These are phyloP conservation scores for Didymodactylos carnosus DNA, from an alignment of 2,888 invertebrate species.

Conservation along the genomic window DNA sequence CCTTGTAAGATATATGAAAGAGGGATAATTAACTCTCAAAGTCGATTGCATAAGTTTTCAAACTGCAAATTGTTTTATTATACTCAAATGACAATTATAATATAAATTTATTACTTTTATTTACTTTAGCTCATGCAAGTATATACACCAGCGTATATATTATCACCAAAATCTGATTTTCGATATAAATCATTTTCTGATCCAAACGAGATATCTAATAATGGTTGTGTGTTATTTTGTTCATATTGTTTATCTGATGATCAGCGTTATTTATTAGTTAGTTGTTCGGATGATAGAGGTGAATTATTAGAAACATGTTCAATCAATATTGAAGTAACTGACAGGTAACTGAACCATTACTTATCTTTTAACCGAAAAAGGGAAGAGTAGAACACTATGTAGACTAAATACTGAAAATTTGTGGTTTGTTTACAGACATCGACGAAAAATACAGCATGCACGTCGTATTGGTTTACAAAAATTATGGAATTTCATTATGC, in stretches of 20 bases:
- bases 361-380: too few relatives aligned
- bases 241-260: conserved; percentile 93
- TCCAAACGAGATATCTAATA: not conserved
- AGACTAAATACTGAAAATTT: not conserved
- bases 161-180: conserved; percentile 8
- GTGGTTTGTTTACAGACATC: too few relatives aligned
- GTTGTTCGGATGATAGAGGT: conserved; percentile 80
- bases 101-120: not conserved
- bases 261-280: conserved; percentile 78
- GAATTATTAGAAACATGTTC: conserved; percentile 77
- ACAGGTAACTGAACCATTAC: conserved; percentile 43
- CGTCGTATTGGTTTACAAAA: conserved; percentile 61
- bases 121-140: conserved; percentile 7
- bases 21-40: too few relatives aligned
- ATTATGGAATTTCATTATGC: conserved; percentile 84
- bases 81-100: too few relatives aligned
- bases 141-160: conserved; percentile 5
- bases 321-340: conserved; percentile 85
- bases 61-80: too few relatives aligned
- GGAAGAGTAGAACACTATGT: not conserved
- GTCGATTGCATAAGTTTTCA: too few relatives aligned
- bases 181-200: not conserved
- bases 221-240: conserved; percentile 48
- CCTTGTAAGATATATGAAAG: too few relatives aligned
- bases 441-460: conserved; percentile 38